phyloP scores from a whole-genome alignment of 2,797 vertebrate species.

The Picus viridis region DNA sequence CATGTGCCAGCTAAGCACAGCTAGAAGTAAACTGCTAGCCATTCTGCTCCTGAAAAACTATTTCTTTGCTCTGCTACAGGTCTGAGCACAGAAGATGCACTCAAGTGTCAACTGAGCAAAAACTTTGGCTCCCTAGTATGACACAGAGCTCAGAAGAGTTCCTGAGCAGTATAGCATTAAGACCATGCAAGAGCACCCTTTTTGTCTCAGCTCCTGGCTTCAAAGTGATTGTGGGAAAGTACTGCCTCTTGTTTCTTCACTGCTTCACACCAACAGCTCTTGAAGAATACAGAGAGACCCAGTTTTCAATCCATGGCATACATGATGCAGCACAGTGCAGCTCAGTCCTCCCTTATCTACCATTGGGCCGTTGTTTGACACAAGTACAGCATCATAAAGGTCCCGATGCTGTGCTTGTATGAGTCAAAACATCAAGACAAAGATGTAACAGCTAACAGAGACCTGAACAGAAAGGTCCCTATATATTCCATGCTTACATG shows the following conservation, averaged over 20 bases:
- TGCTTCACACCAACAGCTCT: not conserved
- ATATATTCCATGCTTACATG: not conserved
- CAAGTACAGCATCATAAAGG: not conserved
- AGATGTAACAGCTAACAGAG: not conserved
- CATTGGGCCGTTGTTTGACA: not conserved
- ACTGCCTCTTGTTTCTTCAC: not conserved
- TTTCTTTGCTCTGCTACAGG: not conserved
- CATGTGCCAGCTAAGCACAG: not conserved
- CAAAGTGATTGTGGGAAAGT: accelerated
- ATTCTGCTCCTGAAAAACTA: not conserved
- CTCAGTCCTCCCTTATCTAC: not conserved
- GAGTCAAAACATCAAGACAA: not conserved
- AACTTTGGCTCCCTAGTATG: not conserved
- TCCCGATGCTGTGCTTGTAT: not conserved
- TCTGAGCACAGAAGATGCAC: not conserved
- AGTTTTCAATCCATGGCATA: not conserved
- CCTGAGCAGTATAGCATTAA: not conserved
- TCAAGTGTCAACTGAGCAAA: not conserved
- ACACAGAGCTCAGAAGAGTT: not conserved
- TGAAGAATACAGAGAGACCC: not conserved
- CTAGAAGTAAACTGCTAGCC: not conserved
- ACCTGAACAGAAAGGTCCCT: not conserved
- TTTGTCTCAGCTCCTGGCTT: not conserved
- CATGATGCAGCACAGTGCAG: not conserved
- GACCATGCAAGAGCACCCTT: not conserved